phyloP scores from a whole-genome alignment of 2,888 invertebrate genomes.

The Lasioglossum morio region DNA sequence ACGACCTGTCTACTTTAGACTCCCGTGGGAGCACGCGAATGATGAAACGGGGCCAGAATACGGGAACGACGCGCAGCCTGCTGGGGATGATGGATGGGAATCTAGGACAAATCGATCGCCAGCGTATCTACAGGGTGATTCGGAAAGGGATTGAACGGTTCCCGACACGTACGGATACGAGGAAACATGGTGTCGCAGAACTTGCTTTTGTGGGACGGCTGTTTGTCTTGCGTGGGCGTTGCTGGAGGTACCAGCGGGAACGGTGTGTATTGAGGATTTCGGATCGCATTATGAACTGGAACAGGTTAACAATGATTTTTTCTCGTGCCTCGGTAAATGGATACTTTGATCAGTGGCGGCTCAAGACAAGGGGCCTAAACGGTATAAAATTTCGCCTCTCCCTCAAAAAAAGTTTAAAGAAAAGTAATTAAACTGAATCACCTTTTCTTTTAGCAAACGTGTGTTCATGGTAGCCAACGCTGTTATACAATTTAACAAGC shows the following conservation, averaged over 20 bases:
- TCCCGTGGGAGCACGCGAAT: conserved; percentile 46
- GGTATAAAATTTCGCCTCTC: no score
- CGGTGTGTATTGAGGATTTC: not conserved
- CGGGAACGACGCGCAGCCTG: conserved; percentile 19
- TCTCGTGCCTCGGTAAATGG: not conserved
- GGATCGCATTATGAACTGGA: not conserved
- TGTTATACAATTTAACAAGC: no score
- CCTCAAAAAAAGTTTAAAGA: no score
- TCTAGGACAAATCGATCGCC: conserved; percentile 64
- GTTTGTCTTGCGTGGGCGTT: not conserved
- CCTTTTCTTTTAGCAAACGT: no score
- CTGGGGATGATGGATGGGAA: conserved; percentile 67
- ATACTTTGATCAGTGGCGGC: no score
- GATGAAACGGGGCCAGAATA: conserved; percentile 60
- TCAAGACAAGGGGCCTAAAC: no score
- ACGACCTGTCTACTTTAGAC: conserved; percentile 64
- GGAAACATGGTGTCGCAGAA: not conserved
- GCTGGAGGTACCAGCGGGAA: not conserved
- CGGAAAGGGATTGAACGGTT: conserved; percentile 9
- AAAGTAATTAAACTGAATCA: no score
- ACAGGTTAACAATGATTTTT: not conserved
- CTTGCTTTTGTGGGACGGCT: not conserved
- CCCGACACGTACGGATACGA: not conserved
- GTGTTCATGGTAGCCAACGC: no score
- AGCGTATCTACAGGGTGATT: conserved; percentile 11